Percentiles rank a stretch among this genome's conserved stretches.
These are phyloP conservation scores for Erythrolamprus reginae DNA, from an alignment of 2,113 vertebrate species.

Conservation along the genomic window DNA sequence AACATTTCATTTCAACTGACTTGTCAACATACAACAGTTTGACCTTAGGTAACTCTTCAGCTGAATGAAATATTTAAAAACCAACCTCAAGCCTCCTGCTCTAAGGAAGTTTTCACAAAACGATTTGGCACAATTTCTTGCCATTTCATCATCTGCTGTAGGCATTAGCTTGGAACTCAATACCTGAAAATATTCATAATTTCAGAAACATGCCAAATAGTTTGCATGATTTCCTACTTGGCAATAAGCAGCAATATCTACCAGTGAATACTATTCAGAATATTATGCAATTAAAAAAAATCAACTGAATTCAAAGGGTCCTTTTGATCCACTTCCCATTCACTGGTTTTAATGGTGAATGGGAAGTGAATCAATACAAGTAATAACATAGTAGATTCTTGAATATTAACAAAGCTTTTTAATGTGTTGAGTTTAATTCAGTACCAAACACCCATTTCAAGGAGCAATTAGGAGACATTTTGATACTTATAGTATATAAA, in stretches of 20 bases:
- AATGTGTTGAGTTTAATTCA: not conserved
- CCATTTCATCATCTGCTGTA: conserved; percentile 98
- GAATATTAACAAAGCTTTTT: not conserved
- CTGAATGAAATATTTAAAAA: conserved; percentile 26
- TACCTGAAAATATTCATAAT: conserved; percentile 71
- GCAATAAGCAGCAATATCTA: not conserved
- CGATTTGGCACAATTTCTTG: conserved; percentile 95
- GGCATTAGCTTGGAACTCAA: conserved; percentile 99
- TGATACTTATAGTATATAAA: not conserved
- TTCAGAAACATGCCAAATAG: conserved; percentile 4
- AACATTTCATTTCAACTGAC: not conserved
- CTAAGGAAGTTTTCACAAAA: conserved; percentile 99
- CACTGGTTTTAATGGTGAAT: not conserved
- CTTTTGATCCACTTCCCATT: not conserved
- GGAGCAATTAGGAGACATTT: not conserved
- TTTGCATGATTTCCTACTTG: not conserved
- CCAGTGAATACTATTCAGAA: not conserved
- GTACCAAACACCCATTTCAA: not conserved
- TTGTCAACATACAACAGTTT: not conserved
- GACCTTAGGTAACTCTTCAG: not conserved
- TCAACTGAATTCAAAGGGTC: not conserved
- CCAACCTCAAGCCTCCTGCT: conserved; percentile 94
- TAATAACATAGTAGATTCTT: not conserved
- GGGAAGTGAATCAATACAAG: not conserved
- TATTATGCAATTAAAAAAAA: not conserved